Evolutionary conservation across 2,797 vertebrate genomes (phyloP), one percentile per base, ranked within the genome.

Genomic region (Xiphophorus birchmanni): DNA sequence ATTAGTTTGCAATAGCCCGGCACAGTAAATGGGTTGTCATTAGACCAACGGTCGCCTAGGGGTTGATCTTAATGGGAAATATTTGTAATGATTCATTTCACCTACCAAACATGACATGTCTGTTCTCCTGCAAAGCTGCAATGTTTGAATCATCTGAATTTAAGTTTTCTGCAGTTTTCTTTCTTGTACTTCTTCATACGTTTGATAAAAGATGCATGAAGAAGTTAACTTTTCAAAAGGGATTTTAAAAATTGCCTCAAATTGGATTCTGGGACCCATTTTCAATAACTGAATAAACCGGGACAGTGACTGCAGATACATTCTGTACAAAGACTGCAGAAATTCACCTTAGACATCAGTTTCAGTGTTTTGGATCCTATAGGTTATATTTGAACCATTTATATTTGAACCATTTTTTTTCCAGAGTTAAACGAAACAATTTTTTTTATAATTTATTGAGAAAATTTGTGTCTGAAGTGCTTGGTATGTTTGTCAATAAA

Each of bases 171-270:
- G 69, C 80, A 77, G 80, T 77, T 52, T 82, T 65, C 77, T 71
- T 79, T 72, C 52, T 50, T 76, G 52, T 56, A 76, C 79, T 88
- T 90, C 83, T 88, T 89, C 82, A 77, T 47, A 47, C 80, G 76
- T 58, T n/a, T 6, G 35, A 77, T 52, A 77, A 48, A 82, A 73
- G 48, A 80, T 52, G 48, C 32, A 60, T 10, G 52, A 37, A 12
- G 11, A 65, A 87, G 90, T 78, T 83, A 90, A 84, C 78, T 76
- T 29, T 72, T 89, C 81, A 89, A 78, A 81, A 84, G 88, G 67
- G 35, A 79, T 21, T 65, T 23, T 0, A 44, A 44, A 71, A 71
- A n/a, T 32, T 37, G 32, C 35, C 32, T 9, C 32, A 35, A 35
- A 65, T 65, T 65, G 32, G 60, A 29, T 63, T 15, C 60, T 32